A percentile compares a stretch with the other conserved stretches of the same genome.
Evolutionary conservation across 2,888 invertebrate species (phyloP).

Genomic region (Apantesis nais): DNA sequence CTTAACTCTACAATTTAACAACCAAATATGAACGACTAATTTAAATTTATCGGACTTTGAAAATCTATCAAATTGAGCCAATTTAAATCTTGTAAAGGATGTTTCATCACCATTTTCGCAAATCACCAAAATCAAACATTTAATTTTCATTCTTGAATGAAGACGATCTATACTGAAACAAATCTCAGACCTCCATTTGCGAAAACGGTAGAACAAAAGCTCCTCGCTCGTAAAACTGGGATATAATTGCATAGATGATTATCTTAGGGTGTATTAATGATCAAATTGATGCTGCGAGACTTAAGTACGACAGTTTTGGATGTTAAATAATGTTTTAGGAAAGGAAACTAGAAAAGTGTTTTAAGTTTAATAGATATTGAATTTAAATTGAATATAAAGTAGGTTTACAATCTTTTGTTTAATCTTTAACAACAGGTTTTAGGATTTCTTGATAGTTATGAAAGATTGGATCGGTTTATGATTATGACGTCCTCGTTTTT

Average conservation of each 20-base stretch:
- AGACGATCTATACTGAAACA: slow-evolving; percentile 33
- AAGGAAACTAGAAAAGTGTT: not conserved
- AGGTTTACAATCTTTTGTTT: not conserved
- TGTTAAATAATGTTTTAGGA: slow-evolving; percentile 17
- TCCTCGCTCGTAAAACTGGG: slow-evolving; percentile 33
- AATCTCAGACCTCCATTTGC: slow-evolving; percentile 29
- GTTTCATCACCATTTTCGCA: slow-evolving; percentile 2
- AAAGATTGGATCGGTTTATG: not conserved
- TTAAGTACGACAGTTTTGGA: slow-evolving; percentile 12
- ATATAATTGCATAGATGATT: slow-evolving; percentile 45
- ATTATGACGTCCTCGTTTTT: not conserved
- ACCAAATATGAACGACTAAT: no score
- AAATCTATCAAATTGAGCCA: not conserved
- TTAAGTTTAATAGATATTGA: not conserved
- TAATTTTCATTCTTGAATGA: slow-evolving; percentile 18
- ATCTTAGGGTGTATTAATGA: slow-evolving; percentile 40
- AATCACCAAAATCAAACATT: slow-evolving; percentile 23
- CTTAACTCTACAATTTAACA: no score
- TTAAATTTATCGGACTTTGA: not conserved
- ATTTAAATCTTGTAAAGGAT: not conserved
- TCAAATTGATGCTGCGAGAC: slow-evolving; percentile 26
- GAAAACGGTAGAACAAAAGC: slow-evolving; percentile 40
- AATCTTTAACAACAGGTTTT: not conserved
- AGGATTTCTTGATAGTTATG: not conserved
- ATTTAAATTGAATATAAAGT: not conserved